Evolutionary conservation across 2,113 vertebrate genomes (phyloP), one percentile per base, ranked within the genome.

Genomic region (Ophthalmolycus amberensis): DNA sequence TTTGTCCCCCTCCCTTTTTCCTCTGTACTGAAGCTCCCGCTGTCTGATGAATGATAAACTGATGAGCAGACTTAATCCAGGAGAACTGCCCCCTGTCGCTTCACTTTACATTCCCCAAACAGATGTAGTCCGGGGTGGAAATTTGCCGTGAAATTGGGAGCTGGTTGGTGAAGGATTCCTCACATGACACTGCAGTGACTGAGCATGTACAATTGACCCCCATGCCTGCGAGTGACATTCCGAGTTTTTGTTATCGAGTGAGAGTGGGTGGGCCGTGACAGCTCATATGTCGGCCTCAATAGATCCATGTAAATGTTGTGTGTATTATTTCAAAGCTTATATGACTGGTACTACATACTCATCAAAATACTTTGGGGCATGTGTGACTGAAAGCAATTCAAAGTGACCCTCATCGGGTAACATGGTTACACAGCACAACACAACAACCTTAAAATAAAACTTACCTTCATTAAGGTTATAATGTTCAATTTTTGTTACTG

Each of bases 1-100:
- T 27, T 88, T 80, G 79, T 54, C 20, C 48, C 42, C 42, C 54
- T n/a, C 73, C 40, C 59, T 63, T 73, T 84, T 64, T 80, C 59
- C 42, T 77, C 82, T 79, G 68, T 64, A 42, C 70, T 71, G 72
- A 89, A 88, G 85, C 85, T 87, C 91, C 87, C 11, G 76, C 89
- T 88, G 91, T 90, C 89, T 94, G 93, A 91, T 90, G 89, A 93
- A 94, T 94, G 94, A 95, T 94, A 93, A 95, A 94, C 89, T 93
- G 91, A 95, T 93, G 93, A 95, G 90, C 92, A 85, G 87, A 71
- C 84, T 91, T 94, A 94, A 95, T 94, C 90, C 92, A 90, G 86
- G 79, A 90, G 88, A 91, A 89, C 80, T 90, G 86, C 77, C 92
- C 86, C 91, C 90, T 29, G 83, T 92, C 84, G 91, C 85, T 83